phyloP scores from a whole-genome alignment of 2,113 vertebrate genomes.

The Nibea coibor region DNA sequence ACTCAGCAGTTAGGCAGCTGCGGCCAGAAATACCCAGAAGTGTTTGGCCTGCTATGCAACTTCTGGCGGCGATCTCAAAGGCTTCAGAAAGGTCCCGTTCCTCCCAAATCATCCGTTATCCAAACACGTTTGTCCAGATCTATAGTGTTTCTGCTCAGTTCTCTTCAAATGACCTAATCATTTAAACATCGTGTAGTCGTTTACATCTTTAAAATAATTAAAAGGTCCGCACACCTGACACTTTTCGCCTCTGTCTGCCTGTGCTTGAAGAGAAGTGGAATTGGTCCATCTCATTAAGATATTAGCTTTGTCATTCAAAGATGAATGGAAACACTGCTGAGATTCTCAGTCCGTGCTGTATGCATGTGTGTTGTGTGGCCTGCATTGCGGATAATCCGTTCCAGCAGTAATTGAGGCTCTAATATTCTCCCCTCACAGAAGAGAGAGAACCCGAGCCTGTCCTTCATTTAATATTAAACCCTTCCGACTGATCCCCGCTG shows the following conservation, averaged over 20 bases:
- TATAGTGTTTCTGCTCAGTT: not conserved
- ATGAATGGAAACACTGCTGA: conserved; percentile 37
- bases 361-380: conserved; percentile 16
- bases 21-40: not conserved
- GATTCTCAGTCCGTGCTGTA: not conserved
- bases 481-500: conserved; percentile 65
- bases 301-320: conserved; percentile 11
- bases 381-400: conserved; percentile 28
- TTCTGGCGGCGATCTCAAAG: not conserved
- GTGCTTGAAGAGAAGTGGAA: not conserved
- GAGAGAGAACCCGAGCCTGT: conserved; percentile 70
- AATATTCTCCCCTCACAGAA: conserved; percentile 59
- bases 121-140: conserved; percentile 14
- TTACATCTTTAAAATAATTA: conserved; percentile 1
- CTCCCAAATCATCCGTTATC: not conserved
- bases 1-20: conserved; percentile 11
- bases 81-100: not conserved
- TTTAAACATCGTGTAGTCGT: not conserved
- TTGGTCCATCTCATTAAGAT: conserved; percentile 20
- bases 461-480: conserved; percentile 78
- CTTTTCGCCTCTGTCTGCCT: conserved; percentile 1
- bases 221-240: not conserved
- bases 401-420: conserved; percentile 73
- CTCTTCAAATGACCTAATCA: not conserved
- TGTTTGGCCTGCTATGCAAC: not conserved